Base-by-base conservation (phyloP, 1,140 invertebrate species). In the Lepidotrigona ventralis region DNA sequence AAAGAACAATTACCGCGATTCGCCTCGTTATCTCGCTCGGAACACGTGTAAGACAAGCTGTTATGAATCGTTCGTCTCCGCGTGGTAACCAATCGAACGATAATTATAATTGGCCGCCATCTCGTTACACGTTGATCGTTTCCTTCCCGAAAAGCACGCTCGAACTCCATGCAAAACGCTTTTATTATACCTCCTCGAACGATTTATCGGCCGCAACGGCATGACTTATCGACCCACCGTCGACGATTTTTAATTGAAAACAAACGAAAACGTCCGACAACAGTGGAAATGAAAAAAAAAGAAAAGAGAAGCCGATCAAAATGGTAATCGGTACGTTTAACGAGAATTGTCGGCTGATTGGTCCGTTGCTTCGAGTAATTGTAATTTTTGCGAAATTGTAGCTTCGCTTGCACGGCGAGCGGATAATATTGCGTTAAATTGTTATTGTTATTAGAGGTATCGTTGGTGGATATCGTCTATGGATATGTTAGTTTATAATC, bases 1-100 rank as follows among this genome's bases (percentile, higher is more conserved):
- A 89, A 88, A 84, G 85, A 81, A 88, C 85, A 88, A 89, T 89
- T 89, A 89, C 79, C 58, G 66, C 70, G 73, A 79, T 53, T 87
- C 82, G 39, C 79, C 79, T 85, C 82, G 87, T 86, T 89, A 86
- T 88, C 85, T 83, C 71, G 58, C 60, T 56, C 79, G 39, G 39
- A 85, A 77, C 85, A 88, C 79, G 75, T 86, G 88, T 88, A 89
- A 84, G 86, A 86, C 86, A 86, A 74, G 79, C 85, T 85, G 86
- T 85, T 85, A 88, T 79, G 84, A 69, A 88, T 33, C 77, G 81
- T 76, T 78, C 81, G 85, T 29, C 75, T 66, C 60, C 68, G 54
- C 14, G 29, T 14, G 11, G 53, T 53, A 29, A 86, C 53, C 26
- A 58, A 86, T 86, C 85, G 72, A 58, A 58, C 29, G 72, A 74